Percentiles rank a stretch among this genome's conserved stretches.
Evolutionary conservation across 64 coral and sea anemone genomes (phyloP).

Genomic region (Porites lutea): DNA sequence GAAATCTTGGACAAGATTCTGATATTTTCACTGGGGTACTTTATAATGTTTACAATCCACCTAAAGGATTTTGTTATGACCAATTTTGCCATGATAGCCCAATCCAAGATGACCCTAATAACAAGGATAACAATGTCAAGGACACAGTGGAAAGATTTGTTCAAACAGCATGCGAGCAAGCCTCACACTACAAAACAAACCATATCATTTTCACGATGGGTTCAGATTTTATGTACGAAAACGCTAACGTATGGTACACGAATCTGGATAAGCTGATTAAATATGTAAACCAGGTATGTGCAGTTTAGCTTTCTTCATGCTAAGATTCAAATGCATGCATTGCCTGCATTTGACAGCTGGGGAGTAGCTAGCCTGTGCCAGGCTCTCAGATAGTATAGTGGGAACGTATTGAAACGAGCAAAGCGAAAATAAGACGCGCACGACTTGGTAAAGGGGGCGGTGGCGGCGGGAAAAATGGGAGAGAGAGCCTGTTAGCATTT

Average conservation of each 20-base stretch:
- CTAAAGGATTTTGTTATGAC: constrained; percentile 63
- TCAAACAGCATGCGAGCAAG: constrained; percentile 19
- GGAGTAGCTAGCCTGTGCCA: no score
- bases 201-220: constrained; percentile 69
- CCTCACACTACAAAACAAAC: constrained; percentile 63
- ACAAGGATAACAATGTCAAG: constrained; percentile 49
- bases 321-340: no score
- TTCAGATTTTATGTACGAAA: constrained; percentile 80
- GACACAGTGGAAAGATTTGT: constrained; percentile 48
- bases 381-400: no score
- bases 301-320: not conserved
- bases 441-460: no score
- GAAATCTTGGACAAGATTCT: constrained; percentile 56
- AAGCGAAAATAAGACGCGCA: no score
- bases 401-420: no score
- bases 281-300: constrained; percentile 63
- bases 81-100: constrained; percentile 58
- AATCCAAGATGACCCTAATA: constrained; percentile 33
- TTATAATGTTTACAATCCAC: constrained; percentile 66
- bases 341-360: no score
- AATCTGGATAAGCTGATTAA: constrained; percentile 74
- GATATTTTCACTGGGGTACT: constrained; percentile 77
- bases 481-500: no score
- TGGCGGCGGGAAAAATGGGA: no score
- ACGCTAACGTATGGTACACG: constrained; percentile 70